phyloP scores from a whole-genome alignment of 2,113 vertebrate genomes.

The Dunckerocampus dactyliophorus region DNA sequence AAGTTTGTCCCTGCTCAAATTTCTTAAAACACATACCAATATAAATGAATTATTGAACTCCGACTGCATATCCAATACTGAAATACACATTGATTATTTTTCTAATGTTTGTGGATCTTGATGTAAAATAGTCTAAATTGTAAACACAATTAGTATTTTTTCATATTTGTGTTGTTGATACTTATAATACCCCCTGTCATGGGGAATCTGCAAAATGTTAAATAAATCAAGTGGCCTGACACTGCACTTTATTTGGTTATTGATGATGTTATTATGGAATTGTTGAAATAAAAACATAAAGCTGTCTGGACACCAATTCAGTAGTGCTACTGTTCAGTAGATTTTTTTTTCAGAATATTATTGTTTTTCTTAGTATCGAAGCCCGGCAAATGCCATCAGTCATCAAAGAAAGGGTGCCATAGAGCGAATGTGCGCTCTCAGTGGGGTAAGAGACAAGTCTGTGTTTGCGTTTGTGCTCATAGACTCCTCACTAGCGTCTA shows the following conservation, averaged over 20 bases:
- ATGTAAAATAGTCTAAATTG: background rate
- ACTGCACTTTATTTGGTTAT: too few species aligned
- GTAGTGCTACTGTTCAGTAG: background rate
- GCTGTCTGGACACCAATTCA: too few species aligned
- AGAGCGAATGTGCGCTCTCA: slow-evolving; percentile 12
- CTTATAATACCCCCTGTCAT: too few species aligned
- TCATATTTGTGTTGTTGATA: too few species aligned
- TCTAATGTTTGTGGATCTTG: background rate
- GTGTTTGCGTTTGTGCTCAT: slow-evolving; percentile 67
- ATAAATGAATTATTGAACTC: background rate
- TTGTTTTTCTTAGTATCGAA: background rate
- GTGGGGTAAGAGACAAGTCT: slow-evolving; percentile 56
- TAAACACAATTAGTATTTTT: background rate
- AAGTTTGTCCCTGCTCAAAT: too few species aligned
- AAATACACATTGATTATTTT: background rate
- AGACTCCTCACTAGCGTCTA: slow-evolving; percentile 58
- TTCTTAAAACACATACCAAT: too few species aligned
- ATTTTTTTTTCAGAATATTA: background rate
- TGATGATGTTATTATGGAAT: too few species aligned
- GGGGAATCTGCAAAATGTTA: too few species aligned
- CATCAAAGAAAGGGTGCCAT: slow-evolving; percentile 11
- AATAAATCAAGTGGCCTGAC: too few species aligned
- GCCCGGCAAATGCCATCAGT: background rate
- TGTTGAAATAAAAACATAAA: too few species aligned
- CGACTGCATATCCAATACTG: background rate